phyloP scores from a whole-genome alignment of 1,140 invertebrate genomes.

The Lepidostoma basale region DNA sequence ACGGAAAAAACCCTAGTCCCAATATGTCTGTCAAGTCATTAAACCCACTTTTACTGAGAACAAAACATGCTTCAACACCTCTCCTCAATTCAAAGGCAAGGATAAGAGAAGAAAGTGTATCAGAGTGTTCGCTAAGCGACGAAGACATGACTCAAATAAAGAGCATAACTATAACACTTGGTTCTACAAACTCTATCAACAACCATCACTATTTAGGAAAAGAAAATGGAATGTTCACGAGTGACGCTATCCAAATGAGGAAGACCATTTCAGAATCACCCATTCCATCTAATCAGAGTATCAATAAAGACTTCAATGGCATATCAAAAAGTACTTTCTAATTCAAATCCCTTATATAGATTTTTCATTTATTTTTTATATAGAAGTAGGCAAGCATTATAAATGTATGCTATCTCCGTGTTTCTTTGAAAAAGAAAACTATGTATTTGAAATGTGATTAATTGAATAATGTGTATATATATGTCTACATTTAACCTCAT shows the following conservation, averaged over 20 bases:
- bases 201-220: slow-evolving; percentile 24
- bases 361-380: no score
- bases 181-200: slow-evolving; percentile 38
- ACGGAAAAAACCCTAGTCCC: slow-evolving; percentile 33
- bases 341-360: no score
- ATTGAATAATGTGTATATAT: no score
- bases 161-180: slow-evolving; percentile 43
- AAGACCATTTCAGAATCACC: slow-evolving; percentile 37
- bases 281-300: slow-evolving; percentile 17
- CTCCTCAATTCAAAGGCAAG: slow-evolving; percentile 37
- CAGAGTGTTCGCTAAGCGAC: slow-evolving; percentile 47
- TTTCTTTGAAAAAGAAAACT: no score
- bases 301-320: slow-evolving; percentile 29
- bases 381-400: no score
- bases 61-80: slow-evolving; percentile 33
- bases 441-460: no score
- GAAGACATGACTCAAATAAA: slow-evolving; percentile 46
- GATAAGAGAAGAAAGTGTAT: slow-evolving; percentile 47
- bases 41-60: slow-evolving; percentile 29
- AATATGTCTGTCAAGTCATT: slow-evolving; percentile 27
- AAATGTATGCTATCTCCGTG: no score
- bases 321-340: slow-evolving; percentile 43
- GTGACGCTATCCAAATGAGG: slow-evolving; percentile 19
- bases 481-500: no score
- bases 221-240: slow-evolving; percentile 27